Percentiles rank a stretch among this genome's conserved stretches.
These are phyloP conservation scores for Kobus ellipsiprymnus DNA, from an alignment of 2,113 vertebrate genomes.

Conservation along the genomic window DNA sequence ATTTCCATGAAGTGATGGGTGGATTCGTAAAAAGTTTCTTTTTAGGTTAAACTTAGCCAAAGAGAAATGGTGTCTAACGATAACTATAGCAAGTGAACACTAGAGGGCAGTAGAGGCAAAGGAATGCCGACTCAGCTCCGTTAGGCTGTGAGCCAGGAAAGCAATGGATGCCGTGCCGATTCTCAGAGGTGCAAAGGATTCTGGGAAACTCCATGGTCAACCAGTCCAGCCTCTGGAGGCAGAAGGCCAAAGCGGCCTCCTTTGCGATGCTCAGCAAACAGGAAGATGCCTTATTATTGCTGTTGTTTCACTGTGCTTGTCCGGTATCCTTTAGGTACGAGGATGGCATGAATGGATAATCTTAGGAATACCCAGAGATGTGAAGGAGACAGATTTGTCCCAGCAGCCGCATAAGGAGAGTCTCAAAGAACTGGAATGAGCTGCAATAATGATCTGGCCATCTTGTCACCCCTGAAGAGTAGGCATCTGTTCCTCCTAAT, in stretches of 20 bases:
- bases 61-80: not conserved
- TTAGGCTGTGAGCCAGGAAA: not conserved
- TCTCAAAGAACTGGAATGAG: not conserved
- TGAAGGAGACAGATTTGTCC: not conserved
- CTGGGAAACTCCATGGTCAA: not conserved
- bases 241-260: not conserved
- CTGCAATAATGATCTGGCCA: not conserved
- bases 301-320: not conserved
- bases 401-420: not conserved
- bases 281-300: not conserved
- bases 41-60: not conserved
- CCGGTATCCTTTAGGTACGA: not conserved
- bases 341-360: not conserved
- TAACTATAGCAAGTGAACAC: not conserved
- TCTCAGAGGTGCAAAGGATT: not conserved
- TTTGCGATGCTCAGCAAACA: not conserved
- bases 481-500: not conserved
- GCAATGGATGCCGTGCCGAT: not conserved
- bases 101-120: slow-evolving; percentile 77
- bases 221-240: not conserved
- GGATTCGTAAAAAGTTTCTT: not conserved
- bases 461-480: not conserved
- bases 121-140: not conserved
- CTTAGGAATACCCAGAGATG: not conserved
- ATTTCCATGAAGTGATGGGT: not conserved